Percentiles rank a stretch among this genome's conserved stretches.
phyloP scores from a whole-genome alignment of 1,140 invertebrate genomes.

The Hetaerina americana region DNA sequence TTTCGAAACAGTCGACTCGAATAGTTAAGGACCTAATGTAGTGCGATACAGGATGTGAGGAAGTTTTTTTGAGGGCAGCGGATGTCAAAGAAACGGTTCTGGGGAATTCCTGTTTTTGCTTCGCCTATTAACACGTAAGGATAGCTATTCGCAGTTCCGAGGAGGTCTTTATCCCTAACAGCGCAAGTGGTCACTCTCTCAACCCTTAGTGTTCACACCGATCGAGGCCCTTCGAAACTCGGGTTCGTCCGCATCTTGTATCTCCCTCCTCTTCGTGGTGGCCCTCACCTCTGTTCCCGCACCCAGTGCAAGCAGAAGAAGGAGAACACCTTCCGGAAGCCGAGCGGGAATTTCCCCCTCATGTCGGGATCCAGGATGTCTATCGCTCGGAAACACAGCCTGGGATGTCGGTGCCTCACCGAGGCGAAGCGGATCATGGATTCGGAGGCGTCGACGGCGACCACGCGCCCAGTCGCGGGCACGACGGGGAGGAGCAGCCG shows the following conservation, averaged over 20 bases:
- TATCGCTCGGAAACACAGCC: slow-evolving; percentile 40
- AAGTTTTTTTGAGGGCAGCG: too few species aligned
- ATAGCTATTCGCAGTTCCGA: too few species aligned
- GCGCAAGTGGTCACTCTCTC: background rate
- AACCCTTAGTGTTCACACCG: background rate
- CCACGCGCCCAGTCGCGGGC: slow-evolving; percentile 25
- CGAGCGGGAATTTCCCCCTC: slow-evolving; percentile 18
- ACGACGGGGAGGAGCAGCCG: slow-evolving; percentile 49
- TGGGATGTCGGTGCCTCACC: slow-evolving; percentile 18
- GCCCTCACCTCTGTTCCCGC: slow-evolving; percentile 48
- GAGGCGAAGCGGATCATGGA: slow-evolving; percentile 27
- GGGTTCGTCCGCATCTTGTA: background rate
- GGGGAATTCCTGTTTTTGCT: too few species aligned
- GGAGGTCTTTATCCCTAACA: background rate
- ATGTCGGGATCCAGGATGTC: slow-evolving; percentile 44
- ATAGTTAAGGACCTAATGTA: too few species aligned
- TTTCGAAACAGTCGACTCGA: too few species aligned
- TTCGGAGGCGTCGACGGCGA: slow-evolving; percentile 25
- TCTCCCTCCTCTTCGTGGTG: too few species aligned
- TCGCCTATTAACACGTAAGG: too few species aligned
- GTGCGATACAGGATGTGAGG: too few species aligned
- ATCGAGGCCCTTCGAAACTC: background rate
- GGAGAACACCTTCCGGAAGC: slow-evolving; percentile 58
- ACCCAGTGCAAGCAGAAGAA: slow-evolving; percentile 78
- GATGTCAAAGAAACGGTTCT: too few species aligned